Conservation (phyloP, 2,113 vertebrate genomes). For the Petroica traversi region DNA sequence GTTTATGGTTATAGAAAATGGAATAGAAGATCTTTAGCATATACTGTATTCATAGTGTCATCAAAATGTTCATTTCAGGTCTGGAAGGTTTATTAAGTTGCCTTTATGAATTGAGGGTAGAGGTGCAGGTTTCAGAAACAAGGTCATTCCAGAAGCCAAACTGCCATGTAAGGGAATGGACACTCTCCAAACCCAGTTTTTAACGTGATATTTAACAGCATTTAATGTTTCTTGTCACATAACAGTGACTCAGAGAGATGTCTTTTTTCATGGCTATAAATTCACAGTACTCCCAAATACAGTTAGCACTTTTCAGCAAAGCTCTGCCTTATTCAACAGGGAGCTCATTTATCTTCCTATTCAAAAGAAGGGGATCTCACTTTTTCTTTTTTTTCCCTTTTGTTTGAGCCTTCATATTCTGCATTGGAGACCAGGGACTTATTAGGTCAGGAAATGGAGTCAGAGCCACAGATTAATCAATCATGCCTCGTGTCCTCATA, state of each 20-base stretch:
- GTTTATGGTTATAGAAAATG: slow-evolving; percentile 73
- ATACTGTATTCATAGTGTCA: slow-evolving; percentile 59
- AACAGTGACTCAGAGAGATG: background rate
- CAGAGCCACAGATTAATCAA: slow-evolving; percentile 47
- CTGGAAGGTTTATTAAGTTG: slow-evolving; percentile 64
- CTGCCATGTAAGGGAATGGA: background rate
- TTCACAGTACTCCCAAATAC: background rate
- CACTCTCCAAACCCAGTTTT: background rate
- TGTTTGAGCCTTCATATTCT: slow-evolving; percentile 25
- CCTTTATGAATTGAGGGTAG: slow-evolving; percentile 44
- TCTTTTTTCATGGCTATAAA: slow-evolving; percentile 22
- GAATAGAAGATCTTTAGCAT: slow-evolving; percentile 63
- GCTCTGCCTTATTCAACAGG: slow-evolving; percentile 9
- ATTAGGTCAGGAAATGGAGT: slow-evolving; percentile 45
- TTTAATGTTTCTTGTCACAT: background rate
- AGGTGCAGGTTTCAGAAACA: slow-evolving; percentile 25
- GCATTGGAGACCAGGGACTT: background rate
- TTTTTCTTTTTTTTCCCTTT: background rate
- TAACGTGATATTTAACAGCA: background rate
- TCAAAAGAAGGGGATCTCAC: background rate
- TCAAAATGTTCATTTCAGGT: slow-evolving; percentile 65
- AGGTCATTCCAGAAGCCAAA: slow-evolving; percentile 47
- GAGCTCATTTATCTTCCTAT: slow-evolving; percentile 39
- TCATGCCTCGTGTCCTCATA: background rate
- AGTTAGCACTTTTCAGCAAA: slow-evolving; percentile 24